Conservation (phyloP, 2,797 vertebrate species). For the Notolabrus celidotus region DNA sequence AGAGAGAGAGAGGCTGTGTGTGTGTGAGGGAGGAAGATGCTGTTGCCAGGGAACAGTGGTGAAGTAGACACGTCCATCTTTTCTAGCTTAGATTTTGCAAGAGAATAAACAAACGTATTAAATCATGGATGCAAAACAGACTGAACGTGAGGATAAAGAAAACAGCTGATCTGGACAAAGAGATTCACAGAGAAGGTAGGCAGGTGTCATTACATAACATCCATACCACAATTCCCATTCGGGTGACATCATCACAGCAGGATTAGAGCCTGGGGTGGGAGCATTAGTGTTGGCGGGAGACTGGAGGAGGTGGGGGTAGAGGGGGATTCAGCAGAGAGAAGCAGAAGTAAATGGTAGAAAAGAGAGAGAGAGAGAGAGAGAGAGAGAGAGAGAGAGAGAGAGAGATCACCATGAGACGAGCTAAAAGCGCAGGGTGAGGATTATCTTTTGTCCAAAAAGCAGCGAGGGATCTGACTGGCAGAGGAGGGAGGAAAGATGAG, state of each 20-base stretch:
- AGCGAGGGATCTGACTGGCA: conserved; percentile 10
- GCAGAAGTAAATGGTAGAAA: conserved; percentile 17
- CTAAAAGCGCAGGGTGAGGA: conserved; percentile 44
- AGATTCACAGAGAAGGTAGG: conserved; percentile 62
- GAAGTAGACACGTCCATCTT: conserved; percentile 65
- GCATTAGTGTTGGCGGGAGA: conserved; percentile 44
- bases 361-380: conserved; percentile 10
- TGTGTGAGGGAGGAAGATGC: conserved; percentile 72
- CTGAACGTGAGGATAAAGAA: conserved; percentile 26
- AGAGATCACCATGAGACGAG: conserved; percentile 31
- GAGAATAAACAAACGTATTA: conserved; percentile 27
- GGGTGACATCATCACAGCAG: conserved; percentile 78
- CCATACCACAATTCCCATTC: conserved; percentile 60
- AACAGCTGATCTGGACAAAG: conserved; percentile 43
- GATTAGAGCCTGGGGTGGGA: conserved; percentile 72
- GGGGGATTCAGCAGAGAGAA: conserved; percentile 24
- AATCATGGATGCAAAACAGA: conserved; percentile 40
- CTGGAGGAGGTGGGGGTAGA: conserved; percentile 25
- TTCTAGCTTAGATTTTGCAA: conserved; percentile 25
- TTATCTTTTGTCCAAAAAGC: conserved; percentile 50
- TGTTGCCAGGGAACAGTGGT: conserved; percentile 85
- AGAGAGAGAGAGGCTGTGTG: conserved; percentile 40
- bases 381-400: conserved; percentile 20
- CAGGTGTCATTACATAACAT: conserved; percentile 78
- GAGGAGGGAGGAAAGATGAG: conserved; percentile 33